phyloP scores from a whole-genome alignment of 2,113 vertebrate genomes.

The Nibea coibor region DNA sequence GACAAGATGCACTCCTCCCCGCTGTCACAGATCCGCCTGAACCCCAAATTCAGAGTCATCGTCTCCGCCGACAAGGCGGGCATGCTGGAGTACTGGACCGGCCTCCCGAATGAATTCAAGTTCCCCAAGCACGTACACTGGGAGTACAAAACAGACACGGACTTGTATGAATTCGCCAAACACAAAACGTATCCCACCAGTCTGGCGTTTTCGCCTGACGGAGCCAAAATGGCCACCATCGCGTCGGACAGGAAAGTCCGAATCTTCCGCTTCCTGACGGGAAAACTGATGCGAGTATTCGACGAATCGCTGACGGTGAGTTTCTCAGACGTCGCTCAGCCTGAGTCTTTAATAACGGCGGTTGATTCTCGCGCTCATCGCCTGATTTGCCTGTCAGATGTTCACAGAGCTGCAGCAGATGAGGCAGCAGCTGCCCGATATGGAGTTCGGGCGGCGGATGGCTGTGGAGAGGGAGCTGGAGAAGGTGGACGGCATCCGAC shows the following conservation, averaged over 20 bases:
- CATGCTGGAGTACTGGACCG: conserved; percentile 99
- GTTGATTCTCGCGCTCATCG: not conserved
- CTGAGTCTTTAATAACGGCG: not conserved
- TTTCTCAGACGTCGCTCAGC: conserved; percentile 12
- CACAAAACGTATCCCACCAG: conserved; percentile 94
- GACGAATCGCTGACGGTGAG: conserved; percentile 96
- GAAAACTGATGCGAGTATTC: conserved; percentile 96
- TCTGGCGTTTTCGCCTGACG: conserved; percentile 92
- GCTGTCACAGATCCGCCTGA: conserved; percentile 92
- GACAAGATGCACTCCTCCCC: conserved; percentile 92
- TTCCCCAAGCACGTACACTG: conserved; percentile 94
- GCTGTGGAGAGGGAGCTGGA: conserved; percentile 96
- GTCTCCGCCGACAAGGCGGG: conserved; percentile 96
- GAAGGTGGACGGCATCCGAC: conserved; percentile 94
- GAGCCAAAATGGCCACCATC: conserved; percentile 97
- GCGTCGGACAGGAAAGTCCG: conserved; percentile 95
- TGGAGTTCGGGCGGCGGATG: conserved; percentile 98
- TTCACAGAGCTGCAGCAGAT: conserved; percentile 99
- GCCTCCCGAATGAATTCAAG: conserved; percentile 91
- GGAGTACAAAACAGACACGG: conserved; percentile 98
- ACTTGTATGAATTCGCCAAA: conserved; percentile 98
- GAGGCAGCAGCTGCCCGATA: conserved; percentile 98
- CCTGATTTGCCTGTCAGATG: conserved; percentile 84
- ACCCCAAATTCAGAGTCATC: conserved; percentile 89
- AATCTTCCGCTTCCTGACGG: conserved; percentile 96